These are phyloP conservation scores for Perca flavescens DNA, from an alignment of 2,113 vertebrate genomes.

Conservation along the genomic window DNA sequence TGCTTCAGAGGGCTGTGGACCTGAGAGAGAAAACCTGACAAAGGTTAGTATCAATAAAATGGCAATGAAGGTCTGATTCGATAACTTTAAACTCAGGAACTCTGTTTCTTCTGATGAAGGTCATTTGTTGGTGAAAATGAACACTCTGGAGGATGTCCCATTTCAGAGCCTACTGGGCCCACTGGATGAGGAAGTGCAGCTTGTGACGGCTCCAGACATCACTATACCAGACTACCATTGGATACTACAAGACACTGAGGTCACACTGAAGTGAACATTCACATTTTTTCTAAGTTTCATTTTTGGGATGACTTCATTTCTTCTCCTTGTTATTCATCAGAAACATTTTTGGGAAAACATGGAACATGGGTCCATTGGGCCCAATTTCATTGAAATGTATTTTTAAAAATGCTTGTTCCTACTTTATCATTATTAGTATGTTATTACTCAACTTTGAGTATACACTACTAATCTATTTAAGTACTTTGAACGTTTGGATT, in stretches of 20 bases:
- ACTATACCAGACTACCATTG: constrained; percentile 80
- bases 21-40: background rate
- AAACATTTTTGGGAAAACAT: background rate
- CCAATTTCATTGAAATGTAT: background rate
- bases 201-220: constrained; percentile 71
- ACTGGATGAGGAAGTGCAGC: constrained; percentile 58
- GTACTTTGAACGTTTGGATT: no score
- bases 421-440: no score
- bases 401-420: background rate
- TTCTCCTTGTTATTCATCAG: background rate
- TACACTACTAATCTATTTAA: no score
- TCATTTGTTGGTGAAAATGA: constrained; percentile 78
- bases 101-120: constrained; percentile 29
- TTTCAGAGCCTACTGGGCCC: constrained; percentile 83
- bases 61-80: background rate
- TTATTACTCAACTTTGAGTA: no score
- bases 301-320: background rate
- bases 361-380: no score
- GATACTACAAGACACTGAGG: constrained; percentile 89
- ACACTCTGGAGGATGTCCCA: constrained; percentile 88
- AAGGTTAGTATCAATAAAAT: constrained; percentile 32
- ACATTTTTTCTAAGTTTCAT: background rate
- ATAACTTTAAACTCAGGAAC: background rate
- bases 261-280: constrained; percentile 65
- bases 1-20: constrained; percentile 13